Evolutionary conservation across 2,797 vertebrate species (phyloP), one percentile per base, ranked within the genome.

Genomic region (Centropyge bicolor): DNA sequence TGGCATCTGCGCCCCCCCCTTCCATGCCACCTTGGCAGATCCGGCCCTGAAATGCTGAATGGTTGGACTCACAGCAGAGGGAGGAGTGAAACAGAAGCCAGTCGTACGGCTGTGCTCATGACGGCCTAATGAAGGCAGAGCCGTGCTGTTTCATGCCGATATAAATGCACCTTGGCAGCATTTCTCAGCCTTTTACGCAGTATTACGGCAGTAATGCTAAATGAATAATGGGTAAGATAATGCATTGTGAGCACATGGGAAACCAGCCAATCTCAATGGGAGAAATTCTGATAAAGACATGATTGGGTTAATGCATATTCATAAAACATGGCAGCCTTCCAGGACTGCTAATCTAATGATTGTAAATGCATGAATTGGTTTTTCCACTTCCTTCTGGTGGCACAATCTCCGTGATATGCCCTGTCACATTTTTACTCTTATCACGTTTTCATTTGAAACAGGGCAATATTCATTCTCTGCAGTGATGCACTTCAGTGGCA

Each of bases 331-430:
- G 82, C 87, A 60, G 52, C 78, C 38, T 17, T 71, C 85, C 79
- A 82, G 68, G 51, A 40, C 71, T 52, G 46, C 75, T 86, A 72
- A 84, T 88, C 71, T 74, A 84, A 88, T 82, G 65, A 85, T 84
- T 84, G 80, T 68, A 83, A 83, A 90, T 82, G 79, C 69, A 77
- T 76, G 46, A 83, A 68, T 71, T 70, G 74, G 22, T 51, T 82
- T 67, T 87, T 78, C 13, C 51, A 17, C 78, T 79, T 83, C 59
- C 74, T 67, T 68, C 71, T 51, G 59, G 51, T 43, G 76, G 75
- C 40, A 46, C 63, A 59, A 16, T 78, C 24, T 60, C 64, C 69
- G 19, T 45, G 62, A 64, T 31, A 48, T 41, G n/a, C 69, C 38
- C 38, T 12, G 19, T 73, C 78, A 78, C 74, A 31, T 80, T 82